Evolutionary conservation across 2,113 vertebrate species (phyloP).

Genomic region (Chitala chitala): DNA sequence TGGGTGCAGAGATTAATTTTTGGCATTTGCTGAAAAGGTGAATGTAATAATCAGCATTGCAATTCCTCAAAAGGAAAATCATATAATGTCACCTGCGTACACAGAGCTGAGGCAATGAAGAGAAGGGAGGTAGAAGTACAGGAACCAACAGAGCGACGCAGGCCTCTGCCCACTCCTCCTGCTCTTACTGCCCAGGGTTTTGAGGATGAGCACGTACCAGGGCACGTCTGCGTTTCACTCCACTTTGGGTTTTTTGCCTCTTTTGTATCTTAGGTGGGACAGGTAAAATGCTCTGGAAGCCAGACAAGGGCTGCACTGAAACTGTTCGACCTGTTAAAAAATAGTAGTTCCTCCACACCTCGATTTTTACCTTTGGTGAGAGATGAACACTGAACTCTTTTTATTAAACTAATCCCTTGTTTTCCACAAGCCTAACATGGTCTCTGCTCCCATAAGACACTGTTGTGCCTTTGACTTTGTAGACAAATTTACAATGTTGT

Average conservation of each 20-base stretch:
- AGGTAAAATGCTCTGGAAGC: neutral
- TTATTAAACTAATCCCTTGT: conserved; percentile 43
- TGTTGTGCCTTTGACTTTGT: neutral
- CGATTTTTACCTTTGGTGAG: neutral
- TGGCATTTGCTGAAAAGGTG: neutral
- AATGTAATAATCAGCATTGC: neutral
- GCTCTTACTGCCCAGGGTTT: neutral
- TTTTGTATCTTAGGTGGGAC: neutral
- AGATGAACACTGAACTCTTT: conserved; percentile 29
- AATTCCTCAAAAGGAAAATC: neutral
- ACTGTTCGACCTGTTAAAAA: neutral
- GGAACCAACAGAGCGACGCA: neutral
- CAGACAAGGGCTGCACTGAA: neutral
- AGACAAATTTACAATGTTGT: conserved; percentile 1
- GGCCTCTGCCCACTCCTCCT: neutral
- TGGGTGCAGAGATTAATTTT: neutral
- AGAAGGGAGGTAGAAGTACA: neutral
- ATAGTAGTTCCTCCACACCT: neutral
- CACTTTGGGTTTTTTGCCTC: neutral
- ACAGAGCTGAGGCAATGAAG: neutral
- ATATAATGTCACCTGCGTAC: neutral
- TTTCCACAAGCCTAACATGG: neutral
- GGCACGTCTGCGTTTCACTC: neutral
- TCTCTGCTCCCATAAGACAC: neutral
- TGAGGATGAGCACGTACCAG: neutral